phyloP scores from a whole-genome alignment of 2,888 invertebrate species.

The Hipparchia semele region DNA sequence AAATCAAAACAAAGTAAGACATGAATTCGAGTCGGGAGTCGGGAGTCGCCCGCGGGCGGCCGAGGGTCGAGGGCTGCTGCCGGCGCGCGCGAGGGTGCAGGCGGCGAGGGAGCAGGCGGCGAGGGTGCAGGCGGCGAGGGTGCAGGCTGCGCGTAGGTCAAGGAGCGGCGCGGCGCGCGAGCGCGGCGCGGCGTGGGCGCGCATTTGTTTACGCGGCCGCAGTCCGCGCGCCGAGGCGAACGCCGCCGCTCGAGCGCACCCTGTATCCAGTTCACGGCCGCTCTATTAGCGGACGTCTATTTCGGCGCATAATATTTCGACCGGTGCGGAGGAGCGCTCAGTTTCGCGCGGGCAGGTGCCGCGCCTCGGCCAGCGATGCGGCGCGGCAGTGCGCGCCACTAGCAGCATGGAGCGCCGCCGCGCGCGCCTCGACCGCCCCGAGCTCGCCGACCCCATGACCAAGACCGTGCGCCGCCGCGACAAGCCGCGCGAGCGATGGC shows the following conservation, averaged over 20 bases:
- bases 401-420: conserved; percentile 56
- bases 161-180: background rate
- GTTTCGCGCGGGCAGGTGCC: conserved; percentile 75
- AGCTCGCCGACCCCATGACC: conserved; percentile 67
- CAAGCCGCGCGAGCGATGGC: conserved; percentile 91
- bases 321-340: conserved; percentile 72
- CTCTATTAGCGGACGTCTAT: conserved; percentile 78
- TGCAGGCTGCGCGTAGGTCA: background rate
- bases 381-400: conserved; percentile 52
- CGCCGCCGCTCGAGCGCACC: conserved; percentile 65
- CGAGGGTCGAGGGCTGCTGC: no score
- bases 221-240: conserved; percentile 53
- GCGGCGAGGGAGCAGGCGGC: background rate
- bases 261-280: conserved; percentile 80
- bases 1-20: background rate
- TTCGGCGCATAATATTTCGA: conserved; percentile 75
- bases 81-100: no score
- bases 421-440: conserved; percentile 61
- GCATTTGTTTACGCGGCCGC: conserved; percentile 50
- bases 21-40: background rate
- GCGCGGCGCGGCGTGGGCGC: conserved; percentile 42
- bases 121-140: background rate
- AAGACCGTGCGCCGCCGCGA: conserved; percentile 81
- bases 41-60: background rate
- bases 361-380: conserved; percentile 58